A percentile compares a stretch with the other conserved stretches of the same genome.
These are phyloP conservation scores for Vulpes vulpes DNA, from an alignment of 2,113 vertebrate genomes.

Conservation along the genomic window DNA sequence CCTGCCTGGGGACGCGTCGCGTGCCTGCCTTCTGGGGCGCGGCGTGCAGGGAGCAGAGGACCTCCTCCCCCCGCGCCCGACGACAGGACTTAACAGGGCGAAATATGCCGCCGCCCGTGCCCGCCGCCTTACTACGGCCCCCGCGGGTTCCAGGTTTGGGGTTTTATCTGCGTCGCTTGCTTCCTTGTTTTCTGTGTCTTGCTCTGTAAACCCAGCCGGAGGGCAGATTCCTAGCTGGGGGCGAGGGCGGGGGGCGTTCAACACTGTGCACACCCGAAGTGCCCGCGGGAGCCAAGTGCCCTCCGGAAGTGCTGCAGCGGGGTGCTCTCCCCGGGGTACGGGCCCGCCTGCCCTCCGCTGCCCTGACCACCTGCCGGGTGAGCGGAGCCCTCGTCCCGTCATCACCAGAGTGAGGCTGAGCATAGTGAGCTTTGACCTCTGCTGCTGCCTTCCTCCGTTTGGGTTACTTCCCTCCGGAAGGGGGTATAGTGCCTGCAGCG, in stretches of 20 bases:
- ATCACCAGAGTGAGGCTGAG: neutral
- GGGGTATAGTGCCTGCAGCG: too few relatives aligned
- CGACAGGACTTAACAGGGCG: rapidly evolving
- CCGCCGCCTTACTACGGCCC: neutral
- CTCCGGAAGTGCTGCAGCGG: neutral
- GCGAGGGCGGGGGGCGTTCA: neutral
- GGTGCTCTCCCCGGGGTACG: neutral
- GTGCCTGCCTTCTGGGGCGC: neutral
- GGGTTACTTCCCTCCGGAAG: neutral
- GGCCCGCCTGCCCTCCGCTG: too few relatives aligned
- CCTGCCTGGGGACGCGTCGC: neutral
- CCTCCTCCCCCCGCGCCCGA: neutral
- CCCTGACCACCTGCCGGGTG: neutral
- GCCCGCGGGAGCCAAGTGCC: neutral
- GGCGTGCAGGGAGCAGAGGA: rapidly evolving
- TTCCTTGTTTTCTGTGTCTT: neutral
- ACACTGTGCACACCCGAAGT: neutral
- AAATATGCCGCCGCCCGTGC: rapidly evolving
- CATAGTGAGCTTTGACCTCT: neutral
- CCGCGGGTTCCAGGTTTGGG: neutral
- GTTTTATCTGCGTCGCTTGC: neutral
- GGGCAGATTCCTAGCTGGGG: neutral
- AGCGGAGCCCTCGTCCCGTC: neutral
- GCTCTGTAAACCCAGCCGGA: neutral
- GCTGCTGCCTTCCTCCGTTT: neutral